Percentiles rank a stretch among this genome's conserved stretches.
phyloP scores from a whole-genome alignment of 2,113 vertebrate species.

The Gasterosteus nipponicus region DNA sequence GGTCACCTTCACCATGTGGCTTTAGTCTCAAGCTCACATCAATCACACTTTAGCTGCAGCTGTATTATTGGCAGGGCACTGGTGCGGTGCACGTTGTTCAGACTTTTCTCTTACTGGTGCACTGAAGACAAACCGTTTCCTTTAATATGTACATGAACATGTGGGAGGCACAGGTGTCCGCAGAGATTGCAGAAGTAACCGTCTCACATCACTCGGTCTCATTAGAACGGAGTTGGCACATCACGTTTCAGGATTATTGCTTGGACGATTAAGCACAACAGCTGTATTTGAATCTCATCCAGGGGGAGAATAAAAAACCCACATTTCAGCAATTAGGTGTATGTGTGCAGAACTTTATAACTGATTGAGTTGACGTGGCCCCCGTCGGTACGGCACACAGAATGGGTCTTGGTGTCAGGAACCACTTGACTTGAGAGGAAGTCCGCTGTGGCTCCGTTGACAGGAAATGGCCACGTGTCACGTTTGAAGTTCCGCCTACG shows the following conservation, averaged over 20 bases:
- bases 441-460: not conserved
- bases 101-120: not conserved
- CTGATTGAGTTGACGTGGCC: not conserved
- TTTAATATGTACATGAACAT: not conserved
- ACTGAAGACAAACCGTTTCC: not conserved
- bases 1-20: not conserved
- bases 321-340: not conserved
- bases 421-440: not conserved
- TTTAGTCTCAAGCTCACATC: not conserved
- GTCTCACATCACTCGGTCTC: not conserved
- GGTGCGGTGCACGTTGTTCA: not conserved
- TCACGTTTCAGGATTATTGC: not conserved
- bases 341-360: not conserved
- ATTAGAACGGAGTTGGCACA: not conserved
- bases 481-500: slow-evolving; percentile 24
- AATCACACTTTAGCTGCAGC: not conserved
- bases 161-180: not conserved
- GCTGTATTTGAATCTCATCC: not conserved
- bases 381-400: too few species aligned
- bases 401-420: not conserved
- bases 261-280: not conserved
- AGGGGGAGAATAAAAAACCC: not conserved
- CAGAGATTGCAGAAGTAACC: not conserved
- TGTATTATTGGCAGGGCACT: not conserved
- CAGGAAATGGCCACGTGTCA: not conserved